Evolutionary conservation across 2,888 invertebrate genomes (phyloP).

Genomic region (Scaptomyza parva): DNA sequence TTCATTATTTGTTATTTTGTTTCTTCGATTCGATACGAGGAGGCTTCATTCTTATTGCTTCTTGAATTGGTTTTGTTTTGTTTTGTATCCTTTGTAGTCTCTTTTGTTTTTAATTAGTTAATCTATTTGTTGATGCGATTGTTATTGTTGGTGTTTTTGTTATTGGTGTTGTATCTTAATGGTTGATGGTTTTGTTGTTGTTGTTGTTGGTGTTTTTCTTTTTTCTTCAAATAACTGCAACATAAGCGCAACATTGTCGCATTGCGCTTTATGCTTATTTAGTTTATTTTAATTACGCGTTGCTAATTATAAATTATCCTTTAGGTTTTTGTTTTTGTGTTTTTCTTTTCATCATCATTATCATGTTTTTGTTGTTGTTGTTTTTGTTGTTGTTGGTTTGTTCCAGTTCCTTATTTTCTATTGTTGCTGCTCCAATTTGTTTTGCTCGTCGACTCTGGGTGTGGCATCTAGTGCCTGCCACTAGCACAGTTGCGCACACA

Average conservation of each 20-base stretch:
- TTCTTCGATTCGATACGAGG: conserved; percentile 52
- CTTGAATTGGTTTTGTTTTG: conserved; percentile 45
- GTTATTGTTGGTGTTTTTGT: conserved; percentile 26
- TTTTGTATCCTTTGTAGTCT: conserved; percentile 39
- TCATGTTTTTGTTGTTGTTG: conserved; percentile 12
- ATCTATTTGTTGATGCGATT: conserved; percentile 36
- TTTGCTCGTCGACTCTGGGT: conserved; percentile 12
- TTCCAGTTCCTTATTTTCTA: conserved; percentile 3
- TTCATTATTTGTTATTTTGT: conserved; percentile 28
- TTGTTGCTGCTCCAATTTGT: conserved; percentile 9
- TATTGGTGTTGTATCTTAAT: conserved; percentile 21
- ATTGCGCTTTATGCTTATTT: conserved; percentile 40
- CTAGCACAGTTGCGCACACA: conserved; percentile 25
- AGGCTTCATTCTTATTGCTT: conserved; percentile 71
- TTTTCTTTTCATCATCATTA: conserved; percentile 18
- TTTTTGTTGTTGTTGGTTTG: conserved; percentile 16
- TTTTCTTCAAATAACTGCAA: conserved; percentile 35
- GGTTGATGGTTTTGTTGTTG: conserved; percentile 5
- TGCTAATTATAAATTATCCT: conserved; percentile 70
- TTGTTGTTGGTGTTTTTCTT: conserved; percentile 16
- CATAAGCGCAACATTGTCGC: conserved; percentile 37
- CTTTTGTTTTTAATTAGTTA: conserved; percentile 33
- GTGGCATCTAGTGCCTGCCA: conserved; percentile 45
- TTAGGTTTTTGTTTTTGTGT: conserved; percentile 42
- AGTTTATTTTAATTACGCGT: conserved; percentile 62